phyloP scores from a whole-genome alignment of 2,113 vertebrate genomes.

The Spea multiplicata region DNA sequence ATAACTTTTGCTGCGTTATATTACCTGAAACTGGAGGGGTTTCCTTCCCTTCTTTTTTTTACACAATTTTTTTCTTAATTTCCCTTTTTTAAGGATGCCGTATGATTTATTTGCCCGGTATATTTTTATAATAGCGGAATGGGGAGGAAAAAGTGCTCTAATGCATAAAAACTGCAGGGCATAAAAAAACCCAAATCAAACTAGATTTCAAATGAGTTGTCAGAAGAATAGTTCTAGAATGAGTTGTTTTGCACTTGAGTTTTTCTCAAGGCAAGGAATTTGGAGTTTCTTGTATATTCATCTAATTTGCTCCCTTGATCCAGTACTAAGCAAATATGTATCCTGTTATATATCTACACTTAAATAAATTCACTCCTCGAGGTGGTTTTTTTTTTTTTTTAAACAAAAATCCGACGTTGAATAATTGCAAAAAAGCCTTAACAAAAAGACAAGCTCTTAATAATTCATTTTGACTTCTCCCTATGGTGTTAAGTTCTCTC shows the following conservation, averaged over 20 bases:
- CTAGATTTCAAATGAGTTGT: constrained; percentile 9
- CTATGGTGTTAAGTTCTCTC: constrained; percentile 3
- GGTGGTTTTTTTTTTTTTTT: constrained; percentile 9
- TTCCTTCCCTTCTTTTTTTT: not conserved
- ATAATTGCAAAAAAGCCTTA: constrained; percentile 34
- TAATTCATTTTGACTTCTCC: constrained; percentile 31
- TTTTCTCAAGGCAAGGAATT: constrained; percentile 6
- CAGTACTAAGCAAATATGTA: constrained; percentile 38
- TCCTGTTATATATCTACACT: constrained; percentile 23
- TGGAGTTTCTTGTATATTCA: constrained; percentile 10
- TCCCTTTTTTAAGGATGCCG: constrained; percentile 13
- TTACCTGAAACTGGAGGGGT: constrained; percentile 8
- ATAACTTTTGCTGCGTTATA: constrained; percentile 26
- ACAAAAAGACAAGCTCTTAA: constrained; percentile 31
- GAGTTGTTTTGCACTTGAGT: not conserved
- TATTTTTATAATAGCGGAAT: constrained; percentile 14
- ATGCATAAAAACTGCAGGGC: constrained; percentile 17
- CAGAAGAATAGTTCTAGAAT: not conserved
- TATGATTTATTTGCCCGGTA: constrained; percentile 35
- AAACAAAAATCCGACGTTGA: not conserved
- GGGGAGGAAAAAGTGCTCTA: not conserved
- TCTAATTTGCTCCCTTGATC: constrained; percentile 31
- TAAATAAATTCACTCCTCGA: constrained; percentile 27
- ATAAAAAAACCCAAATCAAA: constrained; percentile 6
- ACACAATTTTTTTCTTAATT: constrained; percentile 22